Percentiles rank a stretch among this genome's conserved stretches.
These are phyloP conservation scores for Zaprionus nigranus DNA, from an alignment of 1,140 invertebrate species.

Conservation along the genomic window DNA sequence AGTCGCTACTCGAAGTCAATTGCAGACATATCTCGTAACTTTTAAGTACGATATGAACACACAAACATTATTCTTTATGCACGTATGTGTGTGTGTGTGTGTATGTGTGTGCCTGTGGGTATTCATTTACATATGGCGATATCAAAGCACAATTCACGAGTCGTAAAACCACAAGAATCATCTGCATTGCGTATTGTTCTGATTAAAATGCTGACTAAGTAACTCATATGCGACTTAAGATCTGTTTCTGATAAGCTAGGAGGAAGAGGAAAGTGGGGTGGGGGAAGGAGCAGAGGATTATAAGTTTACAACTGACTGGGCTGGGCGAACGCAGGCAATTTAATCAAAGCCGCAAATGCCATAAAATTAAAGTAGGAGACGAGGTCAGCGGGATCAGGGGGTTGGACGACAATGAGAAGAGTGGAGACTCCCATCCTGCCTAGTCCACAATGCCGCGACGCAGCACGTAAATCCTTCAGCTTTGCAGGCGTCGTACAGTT, in stretches of 20 bases:
- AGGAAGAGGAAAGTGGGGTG: not conserved
- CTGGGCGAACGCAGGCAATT: constrained; percentile 12
- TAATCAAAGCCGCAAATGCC: constrained; percentile 38
- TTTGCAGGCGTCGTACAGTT: constrained; percentile 44
- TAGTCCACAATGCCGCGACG: not conserved
- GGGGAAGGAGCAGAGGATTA: not conserved
- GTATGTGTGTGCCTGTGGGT: not conserved
- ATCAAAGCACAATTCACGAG: constrained; percentile 24
- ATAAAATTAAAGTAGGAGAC: constrained; percentile 38
- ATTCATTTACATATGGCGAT: constrained; percentile 19
- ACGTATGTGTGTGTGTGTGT: not conserved
- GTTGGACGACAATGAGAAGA: not conserved
- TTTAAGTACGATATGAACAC: constrained; percentile 9
- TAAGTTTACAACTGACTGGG: constrained; percentile 20
- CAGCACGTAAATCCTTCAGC: constrained; percentile 40
- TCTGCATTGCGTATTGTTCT: constrained; percentile 33
- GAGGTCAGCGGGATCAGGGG: constrained; percentile 1
- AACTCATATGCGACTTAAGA: constrained; percentile 4
- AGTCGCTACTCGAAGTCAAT: not conserved
- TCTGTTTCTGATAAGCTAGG: not conserved
- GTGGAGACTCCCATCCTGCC: not conserved
- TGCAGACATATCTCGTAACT: constrained; percentile 13
- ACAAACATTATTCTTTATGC: not conserved
- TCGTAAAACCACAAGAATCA: constrained; percentile 37
- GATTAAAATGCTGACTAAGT: constrained; percentile 43